phyloP scores from a whole-genome alignment of 2,888 invertebrate genomes.

The Thymelicus lineola region DNA sequence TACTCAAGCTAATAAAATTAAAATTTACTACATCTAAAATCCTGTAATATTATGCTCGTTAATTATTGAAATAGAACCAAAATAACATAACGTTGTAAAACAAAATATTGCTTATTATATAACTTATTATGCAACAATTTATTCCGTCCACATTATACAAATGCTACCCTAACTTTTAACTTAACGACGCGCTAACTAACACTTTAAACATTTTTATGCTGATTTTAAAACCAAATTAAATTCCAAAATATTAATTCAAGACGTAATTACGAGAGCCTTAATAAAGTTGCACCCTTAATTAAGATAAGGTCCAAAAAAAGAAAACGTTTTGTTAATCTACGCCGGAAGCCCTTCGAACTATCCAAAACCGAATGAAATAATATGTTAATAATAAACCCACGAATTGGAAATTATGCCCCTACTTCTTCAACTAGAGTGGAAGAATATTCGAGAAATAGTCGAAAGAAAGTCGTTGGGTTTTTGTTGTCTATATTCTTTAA shows the following conservation, averaged over 20 bases:
- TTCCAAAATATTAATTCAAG: slow-evolving; percentile 44
- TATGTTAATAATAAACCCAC: slow-evolving; percentile 69
- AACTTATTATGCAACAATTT: not conserved
- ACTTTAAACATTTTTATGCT: slow-evolving; percentile 31
- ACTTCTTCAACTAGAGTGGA: slow-evolving; percentile 33
- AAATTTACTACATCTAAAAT: no score
- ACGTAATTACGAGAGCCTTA: slow-evolving; percentile 44
- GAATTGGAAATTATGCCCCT: slow-evolving; percentile 57
- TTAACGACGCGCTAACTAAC: slow-evolving; percentile 22
- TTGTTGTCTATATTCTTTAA: not conserved
- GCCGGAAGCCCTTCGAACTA: slow-evolving; percentile 76
- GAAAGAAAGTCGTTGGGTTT: not conserved
- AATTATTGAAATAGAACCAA: no score
- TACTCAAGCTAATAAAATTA: no score
- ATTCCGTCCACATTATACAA: not conserved
- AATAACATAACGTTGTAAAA: no score
- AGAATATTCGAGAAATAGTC: not conserved
- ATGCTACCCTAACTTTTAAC: slow-evolving; percentile 4
- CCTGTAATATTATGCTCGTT: no score
- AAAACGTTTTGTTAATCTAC: slow-evolving; percentile 74
- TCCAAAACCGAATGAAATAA: slow-evolving; percentile 62
- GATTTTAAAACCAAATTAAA: slow-evolving; percentile 34
- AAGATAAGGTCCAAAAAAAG: slow-evolving; percentile 77
- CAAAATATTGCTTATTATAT: not conserved
- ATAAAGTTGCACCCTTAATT: slow-evolving; percentile 63